A percentile compares a stretch with the other conserved stretches of the same genome.
Conservation (phyloP, 2,888 invertebrate genomes). For the Melangyna quadrimaculata region DNA sequence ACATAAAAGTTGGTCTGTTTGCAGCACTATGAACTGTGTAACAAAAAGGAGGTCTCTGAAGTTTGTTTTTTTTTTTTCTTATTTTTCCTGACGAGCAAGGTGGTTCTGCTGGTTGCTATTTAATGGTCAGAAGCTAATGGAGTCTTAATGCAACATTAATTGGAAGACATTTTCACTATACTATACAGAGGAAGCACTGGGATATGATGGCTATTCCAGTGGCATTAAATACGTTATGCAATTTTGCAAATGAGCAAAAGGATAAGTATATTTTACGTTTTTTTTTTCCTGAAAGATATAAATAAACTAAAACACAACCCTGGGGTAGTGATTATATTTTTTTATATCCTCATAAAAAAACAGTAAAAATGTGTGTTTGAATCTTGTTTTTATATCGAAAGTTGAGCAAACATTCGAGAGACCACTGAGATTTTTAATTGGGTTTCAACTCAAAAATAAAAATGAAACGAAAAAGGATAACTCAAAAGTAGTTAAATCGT, state of each 20-base stretch:
- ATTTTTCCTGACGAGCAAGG: background rate
- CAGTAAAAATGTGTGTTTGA: background rate
- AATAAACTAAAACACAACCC: background rate
- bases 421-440: constrained; percentile 14
- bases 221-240: background rate
- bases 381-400: background rate
- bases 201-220: background rate
- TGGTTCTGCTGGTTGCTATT: constrained; percentile 15
- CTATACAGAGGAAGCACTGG: background rate
- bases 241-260: constrained; percentile 31
- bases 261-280: background rate
- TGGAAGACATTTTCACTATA: constrained; percentile 49
- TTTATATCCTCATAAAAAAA: background rate
- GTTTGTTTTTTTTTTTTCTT: background rate
- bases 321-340: background rate
- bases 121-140: constrained; percentile 62
- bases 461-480: background rate
- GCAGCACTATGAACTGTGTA: background rate
- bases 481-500: constrained; percentile 10
- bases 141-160: constrained; percentile 68
- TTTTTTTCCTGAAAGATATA: background rate
- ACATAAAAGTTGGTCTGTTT: background rate
- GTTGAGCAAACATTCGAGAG: background rate
- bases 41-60: background rate
- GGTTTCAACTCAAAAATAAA: background rate